Percentiles rank a stretch among this genome's conserved stretches.
These are phyloP conservation scores for Tachyglossus aculeatus DNA, from an alignment of 2,797 vertebrate species.

Conservation along the genomic window DNA sequence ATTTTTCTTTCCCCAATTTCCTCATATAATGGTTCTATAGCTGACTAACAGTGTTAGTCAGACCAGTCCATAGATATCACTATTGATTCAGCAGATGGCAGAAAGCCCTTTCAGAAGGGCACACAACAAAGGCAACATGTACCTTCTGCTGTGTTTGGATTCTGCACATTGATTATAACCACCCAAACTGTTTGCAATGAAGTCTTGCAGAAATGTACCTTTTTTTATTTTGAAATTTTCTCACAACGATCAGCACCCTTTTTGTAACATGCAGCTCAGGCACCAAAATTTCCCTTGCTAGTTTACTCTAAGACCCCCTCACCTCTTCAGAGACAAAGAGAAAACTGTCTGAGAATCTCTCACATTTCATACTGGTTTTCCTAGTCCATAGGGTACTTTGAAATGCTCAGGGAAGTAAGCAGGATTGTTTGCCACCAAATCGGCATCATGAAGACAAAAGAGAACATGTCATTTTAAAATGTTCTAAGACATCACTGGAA, in stretches of 20 bases:
- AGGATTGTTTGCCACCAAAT: conserved; percentile 67
- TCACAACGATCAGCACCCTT: conserved; percentile 8
- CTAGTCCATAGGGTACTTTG: conserved; percentile 54
- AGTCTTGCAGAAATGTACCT: neutral
- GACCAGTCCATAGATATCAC: neutral
- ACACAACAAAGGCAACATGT: neutral
- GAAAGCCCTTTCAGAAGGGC: neutral
- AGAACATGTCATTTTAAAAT: conserved; percentile 67
- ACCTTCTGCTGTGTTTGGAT: neutral
- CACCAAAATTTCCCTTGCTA: conserved; percentile 32
- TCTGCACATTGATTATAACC: neutral
- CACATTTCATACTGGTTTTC: conserved; percentile 65
- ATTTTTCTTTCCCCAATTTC: neutral
- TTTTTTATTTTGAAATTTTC: neutral
- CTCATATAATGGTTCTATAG: neutral
- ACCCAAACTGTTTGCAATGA: neutral
- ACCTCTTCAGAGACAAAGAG: conserved; percentile 55
- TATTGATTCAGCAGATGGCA: neutral
- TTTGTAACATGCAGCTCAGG: conserved; percentile 28
- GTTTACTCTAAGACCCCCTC: conserved; percentile 47
- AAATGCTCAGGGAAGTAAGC: conserved; percentile 60
- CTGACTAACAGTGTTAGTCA: conserved; percentile 10
- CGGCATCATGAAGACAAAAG: conserved; percentile 68
- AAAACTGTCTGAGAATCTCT: conserved; percentile 59
- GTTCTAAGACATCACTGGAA: conserved; percentile 63